These are phyloP conservation scores for Beris morrisii DNA, from an alignment of 2,888 invertebrate species.

Conservation along the genomic window DNA sequence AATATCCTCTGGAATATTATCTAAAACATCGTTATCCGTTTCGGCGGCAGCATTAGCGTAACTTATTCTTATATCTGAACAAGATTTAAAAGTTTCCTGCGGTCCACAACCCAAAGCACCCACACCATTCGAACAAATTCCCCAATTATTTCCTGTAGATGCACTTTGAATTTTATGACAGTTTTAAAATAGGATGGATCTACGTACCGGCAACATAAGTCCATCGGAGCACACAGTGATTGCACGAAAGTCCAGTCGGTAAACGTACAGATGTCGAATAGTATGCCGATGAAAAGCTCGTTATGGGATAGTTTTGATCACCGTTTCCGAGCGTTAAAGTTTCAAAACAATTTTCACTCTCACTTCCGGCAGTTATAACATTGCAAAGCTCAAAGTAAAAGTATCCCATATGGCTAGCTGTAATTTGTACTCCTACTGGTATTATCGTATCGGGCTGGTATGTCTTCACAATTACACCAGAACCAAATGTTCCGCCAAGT, in stretches of 20 bases:
- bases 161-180: background rate
- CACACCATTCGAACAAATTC: constrained; percentile 49
- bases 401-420: constrained; percentile 58
- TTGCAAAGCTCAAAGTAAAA: constrained; percentile 59
- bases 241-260: constrained; percentile 57
- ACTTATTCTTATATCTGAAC: constrained; percentile 52
- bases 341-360: constrained; percentile 60
- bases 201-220: constrained; percentile 57
- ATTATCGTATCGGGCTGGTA: constrained; percentile 49
- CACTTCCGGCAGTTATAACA: constrained; percentile 53
- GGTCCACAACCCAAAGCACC: constrained; percentile 53
- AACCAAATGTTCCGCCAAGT: constrained; percentile 59
- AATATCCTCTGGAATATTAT: constrained; percentile 1
- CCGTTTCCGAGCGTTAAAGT: constrained; percentile 50
- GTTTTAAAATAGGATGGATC: constrained; percentile 16
- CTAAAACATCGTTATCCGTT: background rate
- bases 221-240: constrained; percentile 62
- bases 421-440: constrained; percentile 51
- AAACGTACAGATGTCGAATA: constrained; percentile 49
- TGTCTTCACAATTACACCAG: constrained; percentile 57
- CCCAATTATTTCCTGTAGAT: constrained; percentile 54
- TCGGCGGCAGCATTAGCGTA: background rate
- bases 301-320: constrained; percentile 41
- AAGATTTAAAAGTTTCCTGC: constrained; percentile 57
- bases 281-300: constrained; percentile 43